Conservation (phyloP, 2,797 vertebrate species). For the Labroides dimidiatus region DNA sequence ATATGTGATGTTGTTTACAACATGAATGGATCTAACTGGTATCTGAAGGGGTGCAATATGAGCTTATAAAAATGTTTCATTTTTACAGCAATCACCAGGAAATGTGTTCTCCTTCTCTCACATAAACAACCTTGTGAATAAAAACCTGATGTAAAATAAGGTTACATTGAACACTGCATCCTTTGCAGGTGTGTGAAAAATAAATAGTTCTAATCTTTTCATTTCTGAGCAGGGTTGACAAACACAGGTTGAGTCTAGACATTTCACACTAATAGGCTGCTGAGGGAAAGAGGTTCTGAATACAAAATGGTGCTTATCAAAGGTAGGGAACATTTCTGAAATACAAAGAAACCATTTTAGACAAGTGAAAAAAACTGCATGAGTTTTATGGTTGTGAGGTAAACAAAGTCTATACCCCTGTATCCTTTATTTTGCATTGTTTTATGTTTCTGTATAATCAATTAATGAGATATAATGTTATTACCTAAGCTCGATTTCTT, state of each 20-base stretch:
- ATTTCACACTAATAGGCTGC: neutral
- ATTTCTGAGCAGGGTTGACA: neutral
- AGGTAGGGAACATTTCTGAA: conserved; percentile 5
- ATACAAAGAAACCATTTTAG: conserved; percentile 6
- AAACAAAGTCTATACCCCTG: neutral
- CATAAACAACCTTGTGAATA: neutral
- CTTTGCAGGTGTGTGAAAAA: conserved; percentile 8
- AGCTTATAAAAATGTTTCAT: neutral
- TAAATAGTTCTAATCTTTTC: conserved; percentile 2
- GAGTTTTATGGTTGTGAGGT: neutral
- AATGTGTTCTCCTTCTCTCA: conserved; percentile 10
- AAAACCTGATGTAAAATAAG: conserved; percentile 10
- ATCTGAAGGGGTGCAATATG: conserved; percentile 1
- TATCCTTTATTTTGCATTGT: conserved; percentile 2
- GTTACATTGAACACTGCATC: conserved; percentile 8
- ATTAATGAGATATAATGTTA: neutral
- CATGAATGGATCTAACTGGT: neutral
- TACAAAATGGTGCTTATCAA: neutral
- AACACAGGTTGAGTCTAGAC: no score
- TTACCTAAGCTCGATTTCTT: neutral
- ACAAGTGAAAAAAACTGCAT: neutral
- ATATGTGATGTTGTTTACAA: conserved; percentile 2
- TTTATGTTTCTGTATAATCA: neutral
- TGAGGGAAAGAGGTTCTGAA: conserved; percentile 11
- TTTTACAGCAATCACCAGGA: neutral